Conservation (phyloP, 2,797 vertebrate species). For the Cuculus canorus region DNA sequence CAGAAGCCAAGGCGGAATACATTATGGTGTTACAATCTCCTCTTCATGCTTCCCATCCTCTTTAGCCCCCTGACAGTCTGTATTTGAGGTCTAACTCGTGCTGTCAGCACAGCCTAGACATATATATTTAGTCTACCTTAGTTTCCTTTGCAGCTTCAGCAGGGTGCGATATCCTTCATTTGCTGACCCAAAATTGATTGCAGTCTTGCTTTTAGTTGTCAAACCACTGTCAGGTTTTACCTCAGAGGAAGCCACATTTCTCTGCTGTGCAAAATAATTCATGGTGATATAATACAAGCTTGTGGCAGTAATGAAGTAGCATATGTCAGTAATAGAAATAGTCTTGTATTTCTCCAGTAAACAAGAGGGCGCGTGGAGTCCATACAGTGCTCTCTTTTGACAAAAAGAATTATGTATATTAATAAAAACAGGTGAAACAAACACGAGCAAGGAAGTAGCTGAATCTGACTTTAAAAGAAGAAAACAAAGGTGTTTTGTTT, state of each 20-base stretch:
- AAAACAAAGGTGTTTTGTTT: neutral
- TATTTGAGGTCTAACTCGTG: neutral
- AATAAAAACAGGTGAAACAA: neutral
- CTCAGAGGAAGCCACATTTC: neutral
- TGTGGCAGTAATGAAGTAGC: neutral
- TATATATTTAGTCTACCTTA: constrained; percentile 15
- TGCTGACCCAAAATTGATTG: neutral
- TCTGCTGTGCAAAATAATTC: constrained; percentile 28
- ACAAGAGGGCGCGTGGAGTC: neutral
- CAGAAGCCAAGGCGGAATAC: neutral
- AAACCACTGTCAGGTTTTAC: neutral
- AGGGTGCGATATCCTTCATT: neutral
- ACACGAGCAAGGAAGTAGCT: neutral
- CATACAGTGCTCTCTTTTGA: neutral
- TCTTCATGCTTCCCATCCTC: neutral
- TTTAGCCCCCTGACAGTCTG: neutral
- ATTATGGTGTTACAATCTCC: neutral
- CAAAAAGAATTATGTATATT: neutral
- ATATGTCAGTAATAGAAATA: neutral
- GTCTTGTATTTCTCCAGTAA: neutral
- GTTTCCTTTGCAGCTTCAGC: constrained; percentile 1
- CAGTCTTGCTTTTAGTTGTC: neutral
- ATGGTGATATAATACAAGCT: neutral
- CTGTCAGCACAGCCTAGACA: neutral
- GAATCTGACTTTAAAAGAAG: neutral